phyloP scores from a whole-genome alignment of 1,140 invertebrate genomes.

The Palaemon carinicauda region DNA sequence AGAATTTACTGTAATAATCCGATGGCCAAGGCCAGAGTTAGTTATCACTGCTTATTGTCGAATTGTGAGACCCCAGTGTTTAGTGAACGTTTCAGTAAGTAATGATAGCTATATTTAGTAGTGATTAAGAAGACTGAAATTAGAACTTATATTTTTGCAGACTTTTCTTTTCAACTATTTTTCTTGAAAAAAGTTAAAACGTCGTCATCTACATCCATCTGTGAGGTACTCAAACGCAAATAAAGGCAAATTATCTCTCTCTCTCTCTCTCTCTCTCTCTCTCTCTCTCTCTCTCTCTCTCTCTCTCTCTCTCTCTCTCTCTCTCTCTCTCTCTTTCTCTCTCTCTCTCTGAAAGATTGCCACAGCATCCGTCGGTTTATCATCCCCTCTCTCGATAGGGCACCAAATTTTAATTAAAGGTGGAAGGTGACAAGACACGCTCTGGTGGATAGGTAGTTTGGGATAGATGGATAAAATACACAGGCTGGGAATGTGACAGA shows the following conservation, averaged over 20 bases:
- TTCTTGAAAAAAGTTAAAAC: background rate
- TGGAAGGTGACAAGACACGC: background rate
- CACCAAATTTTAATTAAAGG: background rate
- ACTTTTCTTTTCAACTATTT: too few relatives aligned
- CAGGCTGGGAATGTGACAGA: background rate
- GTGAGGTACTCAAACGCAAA: background rate
- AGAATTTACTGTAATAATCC: background rate
- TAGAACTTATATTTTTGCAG: too few relatives aligned
- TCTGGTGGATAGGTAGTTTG: background rate
- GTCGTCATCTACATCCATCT: background rate
- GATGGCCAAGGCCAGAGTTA: background rate
- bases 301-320: conserved; percentile 1
- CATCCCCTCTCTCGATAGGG: background rate
- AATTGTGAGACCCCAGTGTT: too few relatives aligned
- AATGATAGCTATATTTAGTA: too few relatives aligned
- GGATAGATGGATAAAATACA: background rate
- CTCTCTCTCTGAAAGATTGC: background rate
- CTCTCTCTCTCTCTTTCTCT: conserved; percentile 19
- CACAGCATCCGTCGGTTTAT: background rate
- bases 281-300: conserved; percentile 22
- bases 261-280: conserved; percentile 21
- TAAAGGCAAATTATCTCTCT: too few relatives aligned
- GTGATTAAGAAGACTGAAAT: too few relatives aligned
- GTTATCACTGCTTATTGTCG: too few relatives aligned
- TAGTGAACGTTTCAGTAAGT: too few relatives aligned